Base-by-base conservation (phyloP, 2,113 vertebrate species). In the Paralichthys olivaceus region DNA sequence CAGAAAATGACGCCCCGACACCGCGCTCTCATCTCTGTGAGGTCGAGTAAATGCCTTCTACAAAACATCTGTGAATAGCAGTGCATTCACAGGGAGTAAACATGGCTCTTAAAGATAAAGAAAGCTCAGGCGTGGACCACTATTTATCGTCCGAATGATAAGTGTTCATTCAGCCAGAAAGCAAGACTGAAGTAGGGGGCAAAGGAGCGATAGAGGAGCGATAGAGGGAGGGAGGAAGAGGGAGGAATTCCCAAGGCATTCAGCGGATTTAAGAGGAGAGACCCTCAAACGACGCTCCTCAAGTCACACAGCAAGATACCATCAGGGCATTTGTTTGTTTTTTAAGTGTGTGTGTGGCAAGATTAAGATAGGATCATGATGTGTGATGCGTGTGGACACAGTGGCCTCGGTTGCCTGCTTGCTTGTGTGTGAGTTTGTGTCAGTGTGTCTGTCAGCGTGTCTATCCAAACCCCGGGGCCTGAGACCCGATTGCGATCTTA, bases 41-140 rank as follows among this genome's bases (percentile, higher is more conserved):
- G 85, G 83, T 89, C 82, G 70, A 77, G 82, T 25, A 40, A 84
- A 69, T 40, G 65, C 22, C 19, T 51, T 57, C 68, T 37, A 58
- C 56, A 68, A 87, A 88, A 88, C 82, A 82, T 86, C 77, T 81
- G 77, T 74, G 82, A 78, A 84, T 89, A 79, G 90, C 20, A 23
- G 25, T 25, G 75, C 29, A 55, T 89, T 91, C 82, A 58, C 73
- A 20, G 70, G 87, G 77, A 88, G 89, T 79, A 89, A 93, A 90
- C 90, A 89, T 88, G 89, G 86, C 90, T 88, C 88, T 89, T 77
- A 67, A 81, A 92, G 89, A 93, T 92, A 92, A 91, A 90, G 84
- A 75, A 53, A 84, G 80, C 87, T 69, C 63, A 71, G 37, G 69
- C 59, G n/a, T 85, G 87, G 88, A 89, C 51, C 58, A 74, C 83